Evolutionary conservation across 2,888 invertebrate species (phyloP).

Genomic region (Agrotis clavis): DNA sequence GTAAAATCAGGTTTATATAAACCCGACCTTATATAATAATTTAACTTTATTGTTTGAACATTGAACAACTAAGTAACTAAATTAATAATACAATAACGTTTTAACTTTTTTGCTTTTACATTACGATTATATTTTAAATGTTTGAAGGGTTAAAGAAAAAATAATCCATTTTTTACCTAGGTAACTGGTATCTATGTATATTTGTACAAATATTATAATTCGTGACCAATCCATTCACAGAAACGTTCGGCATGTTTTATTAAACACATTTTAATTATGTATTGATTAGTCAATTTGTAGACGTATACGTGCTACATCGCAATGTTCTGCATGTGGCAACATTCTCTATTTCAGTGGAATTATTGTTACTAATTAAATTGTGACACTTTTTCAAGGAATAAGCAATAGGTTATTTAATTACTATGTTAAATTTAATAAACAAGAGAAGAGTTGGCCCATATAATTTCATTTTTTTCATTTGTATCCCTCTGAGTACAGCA

Average conservation of each 20-base stretch:
- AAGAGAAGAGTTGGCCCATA: no score
- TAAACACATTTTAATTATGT: background rate
- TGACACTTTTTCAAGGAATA: background rate
- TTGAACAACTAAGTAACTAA: slow-evolving; percentile 40
- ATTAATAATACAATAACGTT: slow-evolving; percentile 51
- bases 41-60: slow-evolving; percentile 25
- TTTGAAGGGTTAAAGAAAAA: no score
- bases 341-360: background rate
- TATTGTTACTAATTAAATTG: background rate
- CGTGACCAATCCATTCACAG: slow-evolving; percentile 11
- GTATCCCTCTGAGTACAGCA: no score
- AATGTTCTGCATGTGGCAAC: slow-evolving; percentile 12
- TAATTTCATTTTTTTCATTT: no score
- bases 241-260: slow-evolving; percentile 1
- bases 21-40: slow-evolving; percentile 21
- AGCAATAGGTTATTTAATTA: background rate
- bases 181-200: no score
- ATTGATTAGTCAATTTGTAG: slow-evolving; percentile 20
- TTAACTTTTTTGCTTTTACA: slow-evolving; percentile 35
- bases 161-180: no score
- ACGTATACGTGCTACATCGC: slow-evolving; percentile 29
- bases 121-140: background rate
- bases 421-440: no score
- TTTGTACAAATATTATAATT: background rate
- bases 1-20: background rate